Evolutionary conservation across 2,797 vertebrate genomes (phyloP).

Genomic region (Carduelis carduelis): DNA sequence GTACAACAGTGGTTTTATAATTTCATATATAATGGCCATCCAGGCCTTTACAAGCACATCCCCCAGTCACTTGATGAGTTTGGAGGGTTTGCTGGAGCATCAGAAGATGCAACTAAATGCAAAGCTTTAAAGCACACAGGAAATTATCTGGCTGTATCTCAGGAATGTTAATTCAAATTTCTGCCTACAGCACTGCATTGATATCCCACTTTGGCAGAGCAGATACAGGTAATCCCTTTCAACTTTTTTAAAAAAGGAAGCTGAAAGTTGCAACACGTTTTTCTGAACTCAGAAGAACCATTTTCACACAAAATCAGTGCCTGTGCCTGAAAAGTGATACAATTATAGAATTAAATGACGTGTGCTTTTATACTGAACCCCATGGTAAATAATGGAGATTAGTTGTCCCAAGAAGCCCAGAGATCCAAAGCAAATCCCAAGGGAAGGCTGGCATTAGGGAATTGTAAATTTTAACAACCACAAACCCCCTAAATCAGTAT

Average conservation of each 20-base stretch:
- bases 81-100: background rate
- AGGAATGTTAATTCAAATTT: background rate
- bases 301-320: background rate
- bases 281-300: background rate
- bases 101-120: background rate
- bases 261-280: background rate
- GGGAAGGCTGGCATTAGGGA: background rate
- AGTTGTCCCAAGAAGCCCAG: background rate
- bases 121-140: background rate
- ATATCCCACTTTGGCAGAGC: background rate
- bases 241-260: background rate
- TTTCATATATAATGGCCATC: constrained; percentile 53
- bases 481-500: background rate
- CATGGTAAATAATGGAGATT: background rate
- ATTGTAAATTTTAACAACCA: background rate
- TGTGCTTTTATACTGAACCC: background rate
- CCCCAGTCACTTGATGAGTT: constrained; percentile 39
- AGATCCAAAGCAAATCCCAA: background rate
- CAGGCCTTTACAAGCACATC: constrained; percentile 55
- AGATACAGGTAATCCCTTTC: background rate
- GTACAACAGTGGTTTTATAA: constrained; percentile 37
- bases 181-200: background rate
- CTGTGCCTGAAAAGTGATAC: background rate
- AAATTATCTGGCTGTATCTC: background rate
- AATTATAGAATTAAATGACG: background rate